Conservation (phyloP, 2,797 vertebrate species). For the Antrozous pallidus region DNA sequence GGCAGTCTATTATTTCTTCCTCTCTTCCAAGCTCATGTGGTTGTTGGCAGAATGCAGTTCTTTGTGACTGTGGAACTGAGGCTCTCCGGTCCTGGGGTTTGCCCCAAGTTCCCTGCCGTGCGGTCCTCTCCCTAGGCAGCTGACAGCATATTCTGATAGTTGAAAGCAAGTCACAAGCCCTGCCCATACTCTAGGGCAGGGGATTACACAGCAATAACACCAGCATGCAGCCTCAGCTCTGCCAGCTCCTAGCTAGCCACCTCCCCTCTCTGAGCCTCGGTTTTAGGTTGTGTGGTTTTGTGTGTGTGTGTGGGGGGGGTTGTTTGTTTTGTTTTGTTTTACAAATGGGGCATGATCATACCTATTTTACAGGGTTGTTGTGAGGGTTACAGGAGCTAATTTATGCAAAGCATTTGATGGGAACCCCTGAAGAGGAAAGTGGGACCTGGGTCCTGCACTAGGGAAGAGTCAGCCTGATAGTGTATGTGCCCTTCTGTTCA, state of each 20-base stretch:
- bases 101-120: not conserved
- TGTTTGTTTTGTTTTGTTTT: slow-evolving; percentile 3
- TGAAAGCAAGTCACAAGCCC: not conserved
- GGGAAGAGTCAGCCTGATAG: not conserved
- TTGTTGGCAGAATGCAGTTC: slow-evolving; percentile 4
- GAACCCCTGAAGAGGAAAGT: not conserved
- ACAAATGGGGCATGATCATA: not conserved
- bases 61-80: not conserved
- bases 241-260: not conserved
- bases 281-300: too few relatives aligned
- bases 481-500: not conserved
- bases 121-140: not conserved
- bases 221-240: not conserved
- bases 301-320: too few relatives aligned
- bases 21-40: not conserved
- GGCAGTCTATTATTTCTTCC: not conserved
- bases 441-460: not conserved
- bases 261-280: not conserved
- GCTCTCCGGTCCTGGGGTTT: not conserved
- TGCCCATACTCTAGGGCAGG: not conserved
- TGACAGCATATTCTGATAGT: not conserved
- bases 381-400: not conserved
- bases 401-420: not conserved
- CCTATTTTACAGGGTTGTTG: not conserved
- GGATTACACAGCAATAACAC: not conserved